These are phyloP conservation scores for Graphium colonna DNA, from an alignment of 2,888 invertebrate species.

Conservation along the genomic window DNA sequence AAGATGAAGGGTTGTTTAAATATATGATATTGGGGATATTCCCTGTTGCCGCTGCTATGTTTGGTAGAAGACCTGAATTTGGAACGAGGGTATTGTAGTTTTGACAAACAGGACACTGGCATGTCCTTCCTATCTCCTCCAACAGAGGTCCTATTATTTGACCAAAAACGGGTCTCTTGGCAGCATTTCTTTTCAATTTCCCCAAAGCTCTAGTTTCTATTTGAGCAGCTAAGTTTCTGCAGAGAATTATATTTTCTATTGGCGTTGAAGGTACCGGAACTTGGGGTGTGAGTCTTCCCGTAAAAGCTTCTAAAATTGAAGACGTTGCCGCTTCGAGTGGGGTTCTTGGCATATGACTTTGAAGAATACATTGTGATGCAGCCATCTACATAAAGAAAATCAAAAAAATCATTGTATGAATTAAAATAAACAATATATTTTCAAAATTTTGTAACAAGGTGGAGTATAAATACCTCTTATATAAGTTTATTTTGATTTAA, in stretches of 20 bases:
- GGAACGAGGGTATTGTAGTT: neutral
- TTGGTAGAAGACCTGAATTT: neutral
- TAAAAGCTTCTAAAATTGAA: slow-evolving; percentile 13
- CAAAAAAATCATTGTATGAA: neutral
- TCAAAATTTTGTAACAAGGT: neutral
- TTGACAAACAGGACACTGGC: slow-evolving; percentile 15
- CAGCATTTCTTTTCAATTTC: slow-evolving; percentile 27
- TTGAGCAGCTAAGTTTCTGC: slow-evolving; percentile 27
- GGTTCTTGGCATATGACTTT: neutral
- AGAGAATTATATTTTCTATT: slow-evolving; percentile 15
- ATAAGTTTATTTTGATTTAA: too few species aligned
- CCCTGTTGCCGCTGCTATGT: neutral
- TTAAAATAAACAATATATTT: neutral
- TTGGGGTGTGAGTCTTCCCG: slow-evolving; percentile 3
- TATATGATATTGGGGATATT: slow-evolving; percentile 14
- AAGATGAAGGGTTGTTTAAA: neutral
- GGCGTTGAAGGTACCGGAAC: slow-evolving; percentile 9
- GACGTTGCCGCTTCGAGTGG: slow-evolving; percentile 13
- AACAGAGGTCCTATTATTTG: slow-evolving; percentile 29
- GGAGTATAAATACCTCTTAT: neutral
- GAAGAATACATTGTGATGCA: slow-evolving; percentile 13
- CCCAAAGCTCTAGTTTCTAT: slow-evolving; percentile 33
- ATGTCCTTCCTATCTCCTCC: slow-evolving; percentile 24
- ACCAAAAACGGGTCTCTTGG: slow-evolving; percentile 27
- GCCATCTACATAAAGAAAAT: slow-evolving; percentile 1